phyloP scores from a whole-genome alignment of 2,113 vertebrate species.

The Sander lucioperca region DNA sequence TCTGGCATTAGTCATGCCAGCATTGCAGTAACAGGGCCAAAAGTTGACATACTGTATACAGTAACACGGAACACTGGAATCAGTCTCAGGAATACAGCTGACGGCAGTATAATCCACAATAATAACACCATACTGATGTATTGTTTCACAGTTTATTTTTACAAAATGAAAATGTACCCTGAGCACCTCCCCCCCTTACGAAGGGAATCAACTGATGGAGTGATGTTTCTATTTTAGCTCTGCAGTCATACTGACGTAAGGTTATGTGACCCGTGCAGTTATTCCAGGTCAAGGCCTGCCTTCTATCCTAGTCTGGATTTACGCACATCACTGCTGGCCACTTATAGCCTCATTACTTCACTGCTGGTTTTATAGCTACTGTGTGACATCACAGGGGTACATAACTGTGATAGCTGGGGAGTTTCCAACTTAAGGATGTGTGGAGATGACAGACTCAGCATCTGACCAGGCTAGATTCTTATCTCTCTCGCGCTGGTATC shows the following conservation, averaged over 20 bases:
- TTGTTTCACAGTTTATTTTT: slow-evolving; percentile 12
- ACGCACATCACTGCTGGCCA: slow-evolving; percentile 8
- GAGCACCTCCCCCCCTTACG: not conserved
- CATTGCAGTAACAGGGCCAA: not conserved
- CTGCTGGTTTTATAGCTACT: slow-evolving; percentile 43
- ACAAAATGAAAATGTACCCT: not conserved
- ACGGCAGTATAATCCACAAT: not conserved
- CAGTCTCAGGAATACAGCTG: slow-evolving; percentile 1
- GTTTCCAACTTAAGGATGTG: slow-evolving; percentile 40
- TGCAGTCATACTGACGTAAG: not conserved
- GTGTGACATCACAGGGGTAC: slow-evolving; percentile 64
- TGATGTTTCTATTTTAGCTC: slow-evolving; percentile 28
- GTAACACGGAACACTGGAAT: not conserved
- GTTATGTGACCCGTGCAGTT: slow-evolving; percentile 21
- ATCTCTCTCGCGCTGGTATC: slow-evolving; percentile 27
- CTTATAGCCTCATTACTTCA: slow-evolving; percentile 50
- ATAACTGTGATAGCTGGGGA: slow-evolving; percentile 45
- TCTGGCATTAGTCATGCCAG: not conserved
- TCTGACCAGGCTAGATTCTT: slow-evolving; percentile 40
- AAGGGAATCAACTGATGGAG: not conserved
- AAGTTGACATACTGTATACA: not conserved
- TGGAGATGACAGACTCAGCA: slow-evolving; percentile 50
- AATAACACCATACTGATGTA: not conserved
- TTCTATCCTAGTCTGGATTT: slow-evolving; percentile 17
- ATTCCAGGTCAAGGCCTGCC: slow-evolving; percentile 52